phyloP scores from a whole-genome alignment of 2,797 vertebrate species.

The Rhyacichthys aspro region DNA sequence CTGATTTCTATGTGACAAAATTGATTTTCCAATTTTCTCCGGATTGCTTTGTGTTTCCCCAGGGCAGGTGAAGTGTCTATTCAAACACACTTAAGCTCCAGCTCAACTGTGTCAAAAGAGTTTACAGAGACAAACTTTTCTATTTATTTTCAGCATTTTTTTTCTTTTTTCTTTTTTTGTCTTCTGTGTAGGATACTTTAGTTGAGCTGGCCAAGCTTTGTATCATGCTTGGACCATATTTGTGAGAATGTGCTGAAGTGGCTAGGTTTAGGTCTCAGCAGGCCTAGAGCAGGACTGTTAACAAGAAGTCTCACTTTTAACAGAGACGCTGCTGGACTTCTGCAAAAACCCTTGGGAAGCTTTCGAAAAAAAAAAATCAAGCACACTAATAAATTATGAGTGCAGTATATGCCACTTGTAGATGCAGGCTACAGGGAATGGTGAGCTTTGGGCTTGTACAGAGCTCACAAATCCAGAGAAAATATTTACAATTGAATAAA shows the following conservation, averaged over 20 bases:
- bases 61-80: slow-evolving; percentile 47
- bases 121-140: slow-evolving; percentile 20
- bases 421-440: slow-evolving; percentile 15
- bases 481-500: too few relatives aligned
- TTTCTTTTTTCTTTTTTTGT: background rate
- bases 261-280: slow-evolving; percentile 33
- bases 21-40: slow-evolving; percentile 85
- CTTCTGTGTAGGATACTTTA: background rate
- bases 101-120: slow-evolving; percentile 31
- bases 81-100: slow-evolving; percentile 48
- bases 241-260: slow-evolving; percentile 26
- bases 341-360: slow-evolving; percentile 10
- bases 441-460: too few relatives aligned
- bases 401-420: slow-evolving; percentile 9
- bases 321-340: slow-evolving; percentile 18
- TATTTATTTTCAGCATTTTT: background rate
- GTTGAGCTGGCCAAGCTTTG: slow-evolving; percentile 18
- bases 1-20: slow-evolving; percentile 75
- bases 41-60: slow-evolving; percentile 72
- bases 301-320: slow-evolving; percentile 21
- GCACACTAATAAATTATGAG: slow-evolving; percentile 17
- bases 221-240: slow-evolving; percentile 28
- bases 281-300: slow-evolving; percentile 30
- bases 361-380: slow-evolving; percentile 14
- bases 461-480: too few relatives aligned